These are phyloP conservation scores for Drosophila varians DNA, from an alignment of 1,140 invertebrate species.

Conservation along the genomic window DNA sequence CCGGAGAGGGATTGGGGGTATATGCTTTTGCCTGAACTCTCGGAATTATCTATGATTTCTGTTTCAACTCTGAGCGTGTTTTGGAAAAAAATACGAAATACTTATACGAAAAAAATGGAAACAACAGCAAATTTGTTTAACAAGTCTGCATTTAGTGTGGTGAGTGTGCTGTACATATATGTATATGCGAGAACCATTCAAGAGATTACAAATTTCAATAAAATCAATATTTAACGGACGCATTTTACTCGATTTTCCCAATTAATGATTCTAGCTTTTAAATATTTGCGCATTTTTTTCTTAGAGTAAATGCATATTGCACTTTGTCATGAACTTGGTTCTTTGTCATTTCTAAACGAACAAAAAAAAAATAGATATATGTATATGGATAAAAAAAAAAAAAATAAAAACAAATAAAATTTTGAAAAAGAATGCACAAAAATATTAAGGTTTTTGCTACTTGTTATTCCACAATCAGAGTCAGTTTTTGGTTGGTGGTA, in stretches of 20 bases:
- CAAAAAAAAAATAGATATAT: slow-evolving; percentile 9
- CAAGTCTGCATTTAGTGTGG: slow-evolving; percentile 32
- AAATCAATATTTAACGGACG: neutral
- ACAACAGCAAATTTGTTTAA: slow-evolving; percentile 60
- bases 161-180: neutral
- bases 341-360: slow-evolving; percentile 40
- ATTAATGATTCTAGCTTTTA: slow-evolving; percentile 9
- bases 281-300: slow-evolving; percentile 14
- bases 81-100: too few relatives aligned
- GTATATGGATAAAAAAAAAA: neutral
- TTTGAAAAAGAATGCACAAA: neutral
- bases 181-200: too few relatives aligned
- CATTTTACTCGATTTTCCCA: slow-evolving; percentile 3
- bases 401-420: slow-evolving; percentile 5
- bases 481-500: neutral
- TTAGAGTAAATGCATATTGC: slow-evolving; percentile 67
- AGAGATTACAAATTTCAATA: neutral
- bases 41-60: neutral
- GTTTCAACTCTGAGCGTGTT: slow-evolving; percentile 17
- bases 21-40: neutral
- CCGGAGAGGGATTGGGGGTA: neutral
- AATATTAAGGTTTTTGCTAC: neutral
- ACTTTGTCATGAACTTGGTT: slow-evolving; percentile 73
- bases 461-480: neutral
- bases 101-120: too few relatives aligned